phyloP scores from a whole-genome alignment of 1,140 invertebrate species.

The Nasonia giraulti region DNA sequence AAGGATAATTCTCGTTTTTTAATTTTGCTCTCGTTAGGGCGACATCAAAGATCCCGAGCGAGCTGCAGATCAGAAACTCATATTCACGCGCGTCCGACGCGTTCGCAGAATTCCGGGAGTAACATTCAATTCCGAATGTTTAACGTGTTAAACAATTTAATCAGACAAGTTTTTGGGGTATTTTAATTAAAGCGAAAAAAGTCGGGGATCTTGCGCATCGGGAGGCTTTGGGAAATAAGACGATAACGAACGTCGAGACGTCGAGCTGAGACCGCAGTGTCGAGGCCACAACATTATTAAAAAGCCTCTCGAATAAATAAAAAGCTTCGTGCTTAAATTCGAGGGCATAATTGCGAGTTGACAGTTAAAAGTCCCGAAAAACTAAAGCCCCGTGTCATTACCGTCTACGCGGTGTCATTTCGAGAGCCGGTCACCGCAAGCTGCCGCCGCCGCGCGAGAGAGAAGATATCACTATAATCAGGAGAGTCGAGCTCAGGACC shows the following conservation, averaged over 20 bases:
- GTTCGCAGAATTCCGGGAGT: background rate
- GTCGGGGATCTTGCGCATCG: too few relatives aligned
- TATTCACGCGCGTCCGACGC: background rate
- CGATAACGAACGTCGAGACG: background rate
- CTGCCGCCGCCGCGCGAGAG: too few relatives aligned
- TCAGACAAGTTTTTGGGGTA: background rate
- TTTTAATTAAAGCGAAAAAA: constrained; percentile 10
- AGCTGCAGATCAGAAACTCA: background rate
- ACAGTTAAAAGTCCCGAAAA: constrained; percentile 41
- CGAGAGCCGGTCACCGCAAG: constrained; percentile 21
- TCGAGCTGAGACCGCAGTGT: background rate
- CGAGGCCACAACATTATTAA: constrained; percentile 18
- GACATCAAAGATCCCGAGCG: background rate
- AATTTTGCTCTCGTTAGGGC: background rate
- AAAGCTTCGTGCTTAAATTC: constrained; percentile 9
- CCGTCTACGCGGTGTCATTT: constrained; percentile 36
- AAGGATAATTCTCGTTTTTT: constrained; percentile 10
- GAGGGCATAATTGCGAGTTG: constrained; percentile 28
- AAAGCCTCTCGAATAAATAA: constrained; percentile 13
- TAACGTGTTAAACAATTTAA: background rate
- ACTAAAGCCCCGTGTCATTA: constrained; percentile 41
- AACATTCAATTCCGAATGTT: background rate
- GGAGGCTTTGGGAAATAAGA: too few relatives aligned
- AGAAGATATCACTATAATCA: constrained; percentile 47
- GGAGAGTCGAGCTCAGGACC: background rate